Evolutionary conservation across 1,140 invertebrate species (phyloP), one percentile per base, ranked within the genome.

Genomic region (Aplysia californica): DNA sequence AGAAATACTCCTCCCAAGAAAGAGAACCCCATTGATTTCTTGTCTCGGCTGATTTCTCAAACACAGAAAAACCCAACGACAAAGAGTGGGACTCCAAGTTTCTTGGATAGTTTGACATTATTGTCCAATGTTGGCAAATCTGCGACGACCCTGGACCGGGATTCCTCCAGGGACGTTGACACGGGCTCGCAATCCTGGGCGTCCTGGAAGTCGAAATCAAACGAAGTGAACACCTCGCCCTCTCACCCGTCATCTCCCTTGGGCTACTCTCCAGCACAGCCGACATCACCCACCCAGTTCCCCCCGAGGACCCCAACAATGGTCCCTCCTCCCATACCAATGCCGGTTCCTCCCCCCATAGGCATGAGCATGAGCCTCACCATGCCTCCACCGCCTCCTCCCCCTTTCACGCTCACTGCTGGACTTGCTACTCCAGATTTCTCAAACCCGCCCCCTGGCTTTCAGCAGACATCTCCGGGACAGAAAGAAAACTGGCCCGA

Each of bases 21-120:
- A 56, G 75, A 81, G 33, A 87, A 88, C 73, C 85, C 87, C 4
- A 87, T 88, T 31, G 87, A 87, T 70, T 87, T 88, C 77, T 77
- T 88, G 10, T 86, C 87, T n/a, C 81, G 85, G 73, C 82, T 87
- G 15, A 82, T 88, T 41, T 80, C 81, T 56, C 83, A 87, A 78
- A 82, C 84, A 20, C 78, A 85, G 41, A 84, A 86, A 75, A 77
- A 67, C 29, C 67, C 79, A 10, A 71, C 75, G 20, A 50, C 70
- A 6, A 67, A 78, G 26, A 59, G 64, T 29, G 72, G 50, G 39
- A 73, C 77, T 31, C 71, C 84, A 4, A 85, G 79, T 64, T 87
- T 87, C 65, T 69, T 87, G 26, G 81, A 86, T 59, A 87, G 82
- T 71, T 77, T 87, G 36, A 75, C 81, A 3, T 59, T 84, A 26